A percentile compares a stretch with the other conserved stretches of the same genome.
phyloP scores from a whole-genome alignment of 1,140 invertebrate species.

The Drosophila teissieri region DNA sequence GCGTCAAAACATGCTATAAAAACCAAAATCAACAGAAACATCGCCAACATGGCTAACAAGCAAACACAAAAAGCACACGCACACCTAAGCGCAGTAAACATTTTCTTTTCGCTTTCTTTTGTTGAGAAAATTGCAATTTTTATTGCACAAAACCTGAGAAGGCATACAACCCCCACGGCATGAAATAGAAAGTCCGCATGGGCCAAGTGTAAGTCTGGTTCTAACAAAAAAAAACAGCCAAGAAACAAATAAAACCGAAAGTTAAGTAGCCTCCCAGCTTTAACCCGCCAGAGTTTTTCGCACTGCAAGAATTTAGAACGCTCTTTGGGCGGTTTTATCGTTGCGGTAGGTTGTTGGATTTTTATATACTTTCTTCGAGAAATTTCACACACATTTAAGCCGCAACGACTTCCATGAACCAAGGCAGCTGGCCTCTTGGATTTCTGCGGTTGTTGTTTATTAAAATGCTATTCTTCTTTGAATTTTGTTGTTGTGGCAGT shows the following conservation, averaged over 20 bases:
- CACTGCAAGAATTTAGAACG: conserved; percentile 45
- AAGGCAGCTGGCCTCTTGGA: conserved; percentile 26
- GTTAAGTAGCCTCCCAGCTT: conserved; percentile 47
- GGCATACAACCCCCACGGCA: conserved; percentile 52
- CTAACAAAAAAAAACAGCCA: background rate
- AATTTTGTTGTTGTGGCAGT: conserved; percentile 28
- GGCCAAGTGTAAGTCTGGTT: conserved; percentile 27
- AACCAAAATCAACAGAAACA: conserved; percentile 16
- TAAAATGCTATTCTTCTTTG: conserved; percentile 70
- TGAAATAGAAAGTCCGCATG: conserved; percentile 70
- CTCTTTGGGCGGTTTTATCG: conserved; percentile 9
- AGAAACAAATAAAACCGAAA: conserved; percentile 55
- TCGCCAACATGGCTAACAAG: conserved; percentile 12
- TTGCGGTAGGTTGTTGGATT: conserved; percentile 26
- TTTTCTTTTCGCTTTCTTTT: conserved; percentile 74
- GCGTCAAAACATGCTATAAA: conserved; percentile 53
- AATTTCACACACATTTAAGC: conserved; percentile 64
- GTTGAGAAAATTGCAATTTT: conserved; percentile 75
- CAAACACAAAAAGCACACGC: conserved; percentile 38
- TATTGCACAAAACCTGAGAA: conserved; percentile 54
- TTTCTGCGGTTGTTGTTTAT: conserved; percentile 62
- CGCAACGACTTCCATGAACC: conserved; percentile 28
- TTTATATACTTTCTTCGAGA: conserved; percentile 71
- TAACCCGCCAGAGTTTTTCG: conserved; percentile 44
- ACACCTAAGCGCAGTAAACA: conserved; percentile 23